Base-by-base conservation (phyloP, 2,888 invertebrate species). In the Eupsilia transversa region DNA sequence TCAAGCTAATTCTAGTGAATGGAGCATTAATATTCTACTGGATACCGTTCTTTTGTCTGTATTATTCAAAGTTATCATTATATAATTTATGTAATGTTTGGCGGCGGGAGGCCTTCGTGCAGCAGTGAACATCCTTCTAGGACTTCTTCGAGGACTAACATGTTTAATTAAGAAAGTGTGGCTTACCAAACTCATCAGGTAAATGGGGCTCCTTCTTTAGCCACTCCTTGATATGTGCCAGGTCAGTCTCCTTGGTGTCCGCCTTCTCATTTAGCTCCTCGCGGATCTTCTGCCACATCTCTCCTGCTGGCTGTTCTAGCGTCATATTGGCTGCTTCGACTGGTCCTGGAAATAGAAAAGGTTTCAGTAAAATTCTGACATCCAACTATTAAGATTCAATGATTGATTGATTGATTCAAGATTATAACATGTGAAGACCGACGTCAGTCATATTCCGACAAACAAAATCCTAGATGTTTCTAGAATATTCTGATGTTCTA, bases 211-310 rank as follows among this genome's bases (percentile, higher is more conserved):
- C 97, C 89, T 97, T 96, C 85, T 96, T 94, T 43, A 97, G 93
- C 97, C 97, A 97, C 77, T 97, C 97, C 90, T 97, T 97, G 88
- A 97, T 97, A 78, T 96, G 96, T 69, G 96, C 95, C 60, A 97
- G 91, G 85, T 97, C 97, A 17, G 96, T 95, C 0, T 97, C 97
- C 46, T 97, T 96, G 60, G 97, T 97, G 61, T 96, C 96, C 1
- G 95, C 94, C 86, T 97, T 97, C 94, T 98, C 98, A 79, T 98
- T 98, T 77, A 98, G 92, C 92, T 98, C 98, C 92, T 97, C 96
- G 78, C 97, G 97, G 91, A 98, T 98, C 94, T 96, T 96, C 93
- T 97, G 97, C 91, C 97, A 97, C 97, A 98, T 97, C 91, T 98
- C 98, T 77, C 97, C 97, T 49, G 97, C 94, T 77, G 98, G 98